Conservation (phyloP, 2,888 invertebrate genomes). For the Crepidodera aurea region DNA sequence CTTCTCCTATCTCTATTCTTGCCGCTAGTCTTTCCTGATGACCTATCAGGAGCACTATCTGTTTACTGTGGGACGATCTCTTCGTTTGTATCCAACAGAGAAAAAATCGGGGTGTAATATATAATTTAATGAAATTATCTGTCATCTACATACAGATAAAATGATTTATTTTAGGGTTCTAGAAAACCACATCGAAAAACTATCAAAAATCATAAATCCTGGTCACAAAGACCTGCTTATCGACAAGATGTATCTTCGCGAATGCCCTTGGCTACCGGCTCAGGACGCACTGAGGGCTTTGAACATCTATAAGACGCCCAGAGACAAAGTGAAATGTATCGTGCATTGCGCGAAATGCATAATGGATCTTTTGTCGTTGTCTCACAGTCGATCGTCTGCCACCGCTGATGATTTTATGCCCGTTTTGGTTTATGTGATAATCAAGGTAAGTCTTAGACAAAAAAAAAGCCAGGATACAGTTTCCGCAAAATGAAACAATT, state of each 20-base stretch:
- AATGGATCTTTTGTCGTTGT: slow-evolving; percentile 90
- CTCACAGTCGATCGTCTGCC: slow-evolving; percentile 77
- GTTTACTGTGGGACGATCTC: too few species aligned
- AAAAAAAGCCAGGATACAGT: too few species aligned
- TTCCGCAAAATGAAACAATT: too few species aligned
- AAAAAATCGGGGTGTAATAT: too few species aligned
- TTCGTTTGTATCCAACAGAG: too few species aligned
- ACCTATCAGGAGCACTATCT: too few species aligned
- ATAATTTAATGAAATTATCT: too few species aligned
- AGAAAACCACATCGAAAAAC: slow-evolving; percentile 86
- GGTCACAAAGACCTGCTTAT: slow-evolving; percentile 83
- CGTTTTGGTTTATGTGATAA: slow-evolving; percentile 94
- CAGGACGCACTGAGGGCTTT: slow-evolving; percentile 89
- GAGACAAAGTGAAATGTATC: slow-evolving; percentile 82
- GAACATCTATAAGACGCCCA: slow-evolving; percentile 89
- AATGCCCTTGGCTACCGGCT: slow-evolving; percentile 96
- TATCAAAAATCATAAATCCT: slow-evolving; percentile 78
- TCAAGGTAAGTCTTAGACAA: slow-evolving; percentile 88
- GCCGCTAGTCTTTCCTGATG: too few species aligned
- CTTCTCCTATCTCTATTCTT: too few species aligned
- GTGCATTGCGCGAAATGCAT: slow-evolving; percentile 91
- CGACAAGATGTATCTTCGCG: slow-evolving; percentile 83
- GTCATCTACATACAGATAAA: too few species aligned
- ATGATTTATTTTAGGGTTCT: slow-evolving; percentile 75
- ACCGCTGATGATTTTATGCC: slow-evolving; percentile 97